Percentiles rank a stretch among this genome's conserved stretches.
phyloP scores from a whole-genome alignment of 2,888 invertebrate genomes.

The Opisthograptis luteolata region DNA sequence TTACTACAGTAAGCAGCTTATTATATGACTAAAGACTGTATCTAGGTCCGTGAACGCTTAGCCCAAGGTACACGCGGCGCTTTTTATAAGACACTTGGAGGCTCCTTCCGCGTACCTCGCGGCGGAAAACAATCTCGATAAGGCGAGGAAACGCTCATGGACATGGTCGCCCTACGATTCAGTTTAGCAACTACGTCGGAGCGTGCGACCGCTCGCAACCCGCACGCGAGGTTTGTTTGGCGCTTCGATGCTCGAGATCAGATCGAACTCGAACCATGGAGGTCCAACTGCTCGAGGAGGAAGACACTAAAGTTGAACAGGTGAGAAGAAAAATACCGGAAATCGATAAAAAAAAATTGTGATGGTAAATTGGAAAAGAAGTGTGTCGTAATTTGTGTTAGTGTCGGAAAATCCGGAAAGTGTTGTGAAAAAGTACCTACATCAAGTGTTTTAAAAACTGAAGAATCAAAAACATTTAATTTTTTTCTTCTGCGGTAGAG shows the following conservation, averaged over 20 bases:
- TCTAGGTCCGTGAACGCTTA: no score
- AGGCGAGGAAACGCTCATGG: slow-evolving; percentile 19
- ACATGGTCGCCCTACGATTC: slow-evolving; percentile 20
- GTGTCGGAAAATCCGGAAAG: not conserved
- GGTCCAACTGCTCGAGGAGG: slow-evolving; percentile 86
- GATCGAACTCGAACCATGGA: slow-evolving; percentile 64
- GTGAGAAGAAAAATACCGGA: slow-evolving; percentile 6
- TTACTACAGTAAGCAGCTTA: no score
- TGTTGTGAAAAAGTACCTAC: no score
- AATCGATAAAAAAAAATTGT: not conserved
- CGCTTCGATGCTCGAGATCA: slow-evolving; percentile 11
- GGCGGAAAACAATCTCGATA: not conserved
- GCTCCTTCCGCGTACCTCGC: not conserved
- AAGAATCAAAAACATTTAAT: no score
- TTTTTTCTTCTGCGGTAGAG: no score
- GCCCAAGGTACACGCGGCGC: no score
- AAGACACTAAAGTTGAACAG: slow-evolving; percentile 68
- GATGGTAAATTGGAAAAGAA: no score
- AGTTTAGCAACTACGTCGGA: slow-evolving; percentile 7
- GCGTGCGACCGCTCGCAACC: slow-evolving; percentile 14
- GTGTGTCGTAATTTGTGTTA: not conserved
- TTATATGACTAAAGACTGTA: no score
- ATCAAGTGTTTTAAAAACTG: no score
- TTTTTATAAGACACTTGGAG: no score
- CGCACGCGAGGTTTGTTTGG: slow-evolving; percentile 11